These are phyloP conservation scores for Lagorchestes hirsutus DNA, from an alignment of 2,797 vertebrate genomes.

Conservation along the genomic window DNA sequence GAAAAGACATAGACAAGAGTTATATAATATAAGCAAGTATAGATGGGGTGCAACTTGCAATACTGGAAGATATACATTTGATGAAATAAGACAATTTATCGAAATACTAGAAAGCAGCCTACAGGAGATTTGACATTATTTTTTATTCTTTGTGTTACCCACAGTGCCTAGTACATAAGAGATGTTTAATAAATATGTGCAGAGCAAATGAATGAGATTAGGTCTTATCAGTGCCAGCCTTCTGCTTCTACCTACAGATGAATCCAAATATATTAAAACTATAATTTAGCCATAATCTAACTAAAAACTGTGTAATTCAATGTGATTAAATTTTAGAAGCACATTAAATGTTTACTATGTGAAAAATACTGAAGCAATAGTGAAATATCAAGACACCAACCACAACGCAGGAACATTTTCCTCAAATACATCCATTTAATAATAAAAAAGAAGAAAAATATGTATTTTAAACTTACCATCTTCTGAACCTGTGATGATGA, in stretches of 20 bases:
- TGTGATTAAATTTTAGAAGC: constrained; percentile 42
- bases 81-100: background rate
- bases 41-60: background rate
- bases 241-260: background rate
- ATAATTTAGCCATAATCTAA: background rate
- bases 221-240: background rate
- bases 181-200: background rate
- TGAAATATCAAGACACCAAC: constrained; percentile 29
- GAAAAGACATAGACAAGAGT: background rate
- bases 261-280: background rate
- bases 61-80: background rate
- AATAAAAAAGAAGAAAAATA: constrained; percentile 15
- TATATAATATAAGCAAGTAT: background rate
- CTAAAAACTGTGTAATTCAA: constrained; percentile 26
- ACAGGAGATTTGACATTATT: background rate
- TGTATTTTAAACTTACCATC: constrained; percentile 89
- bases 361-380: constrained; percentile 2
- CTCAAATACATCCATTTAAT: constrained; percentile 35
- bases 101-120: background rate
- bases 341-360: background rate
- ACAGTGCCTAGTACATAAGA: background rate
- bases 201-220: background rate
- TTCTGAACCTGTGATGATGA: constrained; percentile 98
- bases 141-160: background rate
- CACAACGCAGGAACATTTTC: constrained; percentile 5